Evolutionary conservation across 2,113 vertebrate species (phyloP), one percentile per base, ranked within the genome.

Genomic region (Nanger granti): DNA sequence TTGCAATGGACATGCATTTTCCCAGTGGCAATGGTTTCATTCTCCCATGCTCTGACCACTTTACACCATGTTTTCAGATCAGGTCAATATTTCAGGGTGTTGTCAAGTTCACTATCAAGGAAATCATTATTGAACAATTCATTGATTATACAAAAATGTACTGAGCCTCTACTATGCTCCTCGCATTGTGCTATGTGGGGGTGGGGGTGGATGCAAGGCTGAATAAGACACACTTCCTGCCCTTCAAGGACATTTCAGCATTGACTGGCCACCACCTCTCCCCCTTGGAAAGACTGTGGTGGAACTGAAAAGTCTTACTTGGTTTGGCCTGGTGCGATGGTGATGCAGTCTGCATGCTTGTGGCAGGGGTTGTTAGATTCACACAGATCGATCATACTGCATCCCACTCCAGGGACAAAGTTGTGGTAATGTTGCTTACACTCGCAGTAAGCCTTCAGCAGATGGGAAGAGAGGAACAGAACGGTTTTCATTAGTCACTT

Each of bases 381-480:
- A 98, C 99, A 99, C 79, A 97, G 22, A 4, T 99, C 98, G 0
- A 0, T 98, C 95, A 99, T 91, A 55, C 98, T 98, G 98, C 99
- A 99, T 93, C 99, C 97, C 84, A 98, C 96, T 59, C 99, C 99
- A 1, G 98, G 90, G 2, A 97, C 76, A 89, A 99, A 98, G 29
- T 97, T 96, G 1, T 88, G 98, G 62, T 99, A 99, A 15, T 99
- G 99, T 28, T 99, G 97, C 93, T 99, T 99, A 98, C 99, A 99
- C 97, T 99, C 99, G 14, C 99, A 99, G 98, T 99, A 99, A 93
- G 99, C 99, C 99, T 99, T 97, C 6, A 12, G 80, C 3, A 87
- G 97, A 69, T 52, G 94, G 11, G 98, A 66, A 92, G 37, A 87
- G 66, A 93, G 44, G 85, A 34, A 44, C 20, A 88, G 57, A 96